phyloP scores from a whole-genome alignment of 2,888 invertebrate species.

The Eumerus sabulonum region DNA sequence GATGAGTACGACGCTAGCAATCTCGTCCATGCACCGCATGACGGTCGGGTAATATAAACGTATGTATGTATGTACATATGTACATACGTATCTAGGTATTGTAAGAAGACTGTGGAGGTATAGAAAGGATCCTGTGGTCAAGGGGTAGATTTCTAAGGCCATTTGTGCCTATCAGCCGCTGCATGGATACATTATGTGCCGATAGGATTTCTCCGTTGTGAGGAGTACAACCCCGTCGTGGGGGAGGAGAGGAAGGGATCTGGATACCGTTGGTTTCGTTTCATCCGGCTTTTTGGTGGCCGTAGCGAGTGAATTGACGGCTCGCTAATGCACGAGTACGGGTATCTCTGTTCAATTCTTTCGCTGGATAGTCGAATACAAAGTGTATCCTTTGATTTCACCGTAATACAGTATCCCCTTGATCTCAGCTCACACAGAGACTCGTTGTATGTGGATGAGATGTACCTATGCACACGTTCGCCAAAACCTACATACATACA shows the following conservation, averaged over 20 bases:
- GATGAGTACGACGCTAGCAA: too few relatives aligned
- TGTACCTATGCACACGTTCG: slow-evolving; percentile 12
- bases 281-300: slow-evolving; percentile 33
- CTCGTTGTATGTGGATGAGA: too few relatives aligned
- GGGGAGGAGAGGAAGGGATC: slow-evolving; percentile 14
- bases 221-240: slow-evolving; percentile 1
- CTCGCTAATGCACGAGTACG: slow-evolving; percentile 25
- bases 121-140: not conserved
- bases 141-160: slow-evolving; percentile 48
- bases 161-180: slow-evolving; percentile 66
- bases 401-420: slow-evolving; percentile 60
- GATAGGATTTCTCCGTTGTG: slow-evolving; percentile 54
- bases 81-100: slow-evolving; percentile 17
- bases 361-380: slow-evolving; percentile 54
- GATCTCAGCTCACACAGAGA: slow-evolving; percentile 38
- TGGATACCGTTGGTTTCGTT: slow-evolving; percentile 46
- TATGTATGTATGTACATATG: slow-evolving; percentile 8
- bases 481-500: slow-evolving; percentile 7
- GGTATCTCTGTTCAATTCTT: slow-evolving; percentile 61
- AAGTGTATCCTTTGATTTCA: slow-evolving; percentile 66
- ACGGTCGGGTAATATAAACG: too few relatives aligned
- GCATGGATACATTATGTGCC: slow-evolving; percentile 65
- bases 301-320: slow-evolving; percentile 27
- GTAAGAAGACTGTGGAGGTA: too few relatives aligned
- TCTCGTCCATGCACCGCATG: too few relatives aligned